These are phyloP conservation scores for Drosophila demipolita DNA, from an alignment of 2,888 invertebrate species.

Conservation along the genomic window DNA sequence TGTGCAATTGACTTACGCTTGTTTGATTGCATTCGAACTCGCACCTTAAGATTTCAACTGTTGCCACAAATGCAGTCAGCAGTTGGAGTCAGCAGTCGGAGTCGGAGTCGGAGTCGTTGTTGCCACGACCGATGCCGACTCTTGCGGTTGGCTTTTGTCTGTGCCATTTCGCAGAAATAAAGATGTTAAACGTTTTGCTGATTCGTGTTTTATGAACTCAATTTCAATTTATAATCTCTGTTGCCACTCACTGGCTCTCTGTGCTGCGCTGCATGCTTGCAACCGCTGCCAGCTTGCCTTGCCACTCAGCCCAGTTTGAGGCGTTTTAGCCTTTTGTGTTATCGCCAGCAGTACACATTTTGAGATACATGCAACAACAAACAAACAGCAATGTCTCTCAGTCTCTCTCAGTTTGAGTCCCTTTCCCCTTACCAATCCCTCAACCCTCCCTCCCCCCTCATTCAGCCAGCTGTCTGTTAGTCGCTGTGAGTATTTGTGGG, in stretches of 20 bases:
- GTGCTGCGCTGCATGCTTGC: conserved; percentile 16
- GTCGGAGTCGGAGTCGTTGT: conserved; percentile 12
- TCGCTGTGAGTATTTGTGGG: conserved; percentile 67
- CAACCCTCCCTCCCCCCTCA: not conserved
- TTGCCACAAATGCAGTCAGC: conserved; percentile 40
- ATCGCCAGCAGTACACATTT: conserved; percentile 69
- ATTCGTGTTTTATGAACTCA: conserved; percentile 84
- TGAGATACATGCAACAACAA: conserved; percentile 65
- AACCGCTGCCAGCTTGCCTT: conserved; percentile 4
- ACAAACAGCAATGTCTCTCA: conserved; percentile 30
- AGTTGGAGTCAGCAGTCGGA: conserved; percentile 8
- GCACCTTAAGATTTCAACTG: conserved; percentile 67
- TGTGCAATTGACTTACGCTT: conserved; percentile 75
- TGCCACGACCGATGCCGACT: conserved; percentile 50
- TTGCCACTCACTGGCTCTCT: conserved; percentile 74
- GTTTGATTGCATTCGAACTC: conserved; percentile 80
- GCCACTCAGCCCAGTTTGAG: conserved; percentile 55
- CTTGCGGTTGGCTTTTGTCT: conserved; percentile 63
- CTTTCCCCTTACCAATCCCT: not conserved
- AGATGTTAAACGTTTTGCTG: conserved; percentile 83
- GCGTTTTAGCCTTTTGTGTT: conserved; percentile 79
- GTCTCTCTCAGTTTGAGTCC: conserved; percentile 16
- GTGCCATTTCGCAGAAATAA: conserved; percentile 79
- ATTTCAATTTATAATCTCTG: conserved; percentile 83
- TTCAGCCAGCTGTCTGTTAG: conserved; percentile 52